Evolutionary conservation across 2,113 vertebrate species (phyloP), one percentile per base, ranked within the genome.

Genomic region (Stigmatopora nigra): DNA sequence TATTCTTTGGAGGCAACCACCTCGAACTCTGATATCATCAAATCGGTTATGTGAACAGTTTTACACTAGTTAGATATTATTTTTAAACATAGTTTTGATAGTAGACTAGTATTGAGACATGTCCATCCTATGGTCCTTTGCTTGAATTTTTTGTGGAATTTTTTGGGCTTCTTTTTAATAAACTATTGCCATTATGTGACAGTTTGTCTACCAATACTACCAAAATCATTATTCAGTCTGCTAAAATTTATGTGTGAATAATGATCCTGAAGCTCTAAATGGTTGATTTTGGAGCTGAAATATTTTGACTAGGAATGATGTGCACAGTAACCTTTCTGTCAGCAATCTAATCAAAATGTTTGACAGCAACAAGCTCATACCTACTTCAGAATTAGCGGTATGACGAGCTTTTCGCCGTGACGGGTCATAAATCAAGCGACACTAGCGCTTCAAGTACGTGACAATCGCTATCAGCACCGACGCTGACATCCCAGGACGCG

Each of bases 381-480:
- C 57, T n/a, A 59, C 35, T 59, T 59, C 31, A 59, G 36, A 59
- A 59, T 36, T 59, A 59, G 57, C 57, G 38, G n/a, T 0, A 16
- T 5, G 35, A 38, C 10, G 31, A 59, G 57, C 60, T 22, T 46
- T 45, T 45, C 41, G 38, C 41, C 41, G 36, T 19, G 60, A 19
- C 17, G 58, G 16, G 20, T 47, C 46, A 48, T 48, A 62, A 74
- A 76, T 79, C 73, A 69, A 41, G 10, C 60, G 36, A 65, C 78
- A 71, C 72, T 69, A 69, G 44, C 1, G 16, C 52, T 20, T 51
- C 69, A 20, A 63, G 52, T 48, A 72, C 35, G 76, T 69, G 78
- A 80, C 63, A 52, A 59, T n/a, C 57, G 67, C 75, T 83, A 86
- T 80, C 70, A 63, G 65, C 47, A 11, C 76, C 72, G 78, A 77